These are phyloP conservation scores for Tachyglossus aculeatus DNA, from an alignment of 2,797 vertebrate species.

Conservation along the genomic window DNA sequence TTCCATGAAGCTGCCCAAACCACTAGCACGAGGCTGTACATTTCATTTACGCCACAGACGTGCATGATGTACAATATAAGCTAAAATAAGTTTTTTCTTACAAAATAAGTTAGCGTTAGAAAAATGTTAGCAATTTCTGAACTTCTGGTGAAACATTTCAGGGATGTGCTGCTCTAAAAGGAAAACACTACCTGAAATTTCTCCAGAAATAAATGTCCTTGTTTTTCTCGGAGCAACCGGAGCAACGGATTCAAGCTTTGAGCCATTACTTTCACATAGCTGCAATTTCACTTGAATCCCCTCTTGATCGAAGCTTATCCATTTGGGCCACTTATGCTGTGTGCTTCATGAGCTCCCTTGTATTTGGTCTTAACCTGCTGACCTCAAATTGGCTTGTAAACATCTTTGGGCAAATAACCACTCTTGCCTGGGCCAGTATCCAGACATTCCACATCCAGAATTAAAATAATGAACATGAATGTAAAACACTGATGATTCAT, in stretches of 20 bases:
- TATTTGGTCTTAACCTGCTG: slow-evolving; percentile 2
- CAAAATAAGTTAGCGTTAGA: too few species aligned
- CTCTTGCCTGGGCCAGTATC: neutral
- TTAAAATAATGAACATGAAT: slow-evolving; percentile 31
- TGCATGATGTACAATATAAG: too few species aligned
- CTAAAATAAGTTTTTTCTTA: too few species aligned
- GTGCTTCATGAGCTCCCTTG: slow-evolving; percentile 21
- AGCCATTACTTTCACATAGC: slow-evolving; percentile 47
- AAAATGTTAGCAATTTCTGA: too few species aligned
- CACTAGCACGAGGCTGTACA: too few species aligned
- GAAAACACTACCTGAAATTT: slow-evolving; percentile 60
- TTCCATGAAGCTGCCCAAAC: too few species aligned
- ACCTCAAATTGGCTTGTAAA: slow-evolving; percentile 44
- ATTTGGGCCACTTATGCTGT: slow-evolving; percentile 29
- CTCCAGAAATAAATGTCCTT: slow-evolving; percentile 59
- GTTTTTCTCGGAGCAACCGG: slow-evolving; percentile 51
- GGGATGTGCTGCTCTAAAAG: slow-evolving; percentile 48
- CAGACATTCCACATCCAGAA: slow-evolving; percentile 8
- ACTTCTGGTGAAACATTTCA: slow-evolving; percentile 54
- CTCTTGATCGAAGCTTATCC: slow-evolving; percentile 27
- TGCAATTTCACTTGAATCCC: slow-evolving; percentile 34
- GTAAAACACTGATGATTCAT: too few species aligned
- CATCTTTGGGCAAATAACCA: neutral
- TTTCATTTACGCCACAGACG: too few species aligned
- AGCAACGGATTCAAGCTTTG: slow-evolving; percentile 25